A percentile compares a stretch with the other conserved stretches of the same genome.
Conservation (phyloP, 2,888 invertebrate species). For the Mantis religiosa region DNA sequence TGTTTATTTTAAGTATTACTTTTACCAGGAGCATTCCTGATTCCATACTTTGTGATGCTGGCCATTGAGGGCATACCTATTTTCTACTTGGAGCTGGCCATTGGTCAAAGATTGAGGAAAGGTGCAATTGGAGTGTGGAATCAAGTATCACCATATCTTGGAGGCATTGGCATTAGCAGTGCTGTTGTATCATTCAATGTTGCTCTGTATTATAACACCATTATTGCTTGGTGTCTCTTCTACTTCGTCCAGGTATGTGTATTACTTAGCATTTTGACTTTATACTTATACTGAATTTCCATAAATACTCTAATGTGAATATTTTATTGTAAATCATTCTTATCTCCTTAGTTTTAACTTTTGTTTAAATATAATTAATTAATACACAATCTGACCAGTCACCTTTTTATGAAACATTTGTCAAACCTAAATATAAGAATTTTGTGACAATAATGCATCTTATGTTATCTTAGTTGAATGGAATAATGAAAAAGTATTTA, state of each 20-base stretch:
- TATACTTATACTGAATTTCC: too few relatives aligned
- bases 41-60: slow-evolving; percentile 94
- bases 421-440: too few relatives aligned
- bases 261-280: not conserved
- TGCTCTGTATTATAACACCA: slow-evolving; percentile 94
- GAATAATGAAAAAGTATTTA: too few relatives aligned
- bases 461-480: too few relatives aligned
- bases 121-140: slow-evolving; percentile 96
- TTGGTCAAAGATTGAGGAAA: slow-evolving; percentile 88
- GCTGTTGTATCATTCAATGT: slow-evolving; percentile 96
- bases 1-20: not conserved
- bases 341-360: too few relatives aligned
- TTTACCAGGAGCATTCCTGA: slow-evolving; percentile 79
- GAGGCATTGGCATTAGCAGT: slow-evolving; percentile 88
- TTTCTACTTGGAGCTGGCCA: slow-evolving; percentile 91
- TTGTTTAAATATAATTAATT: too few relatives aligned
- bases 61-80: slow-evolving; percentile 93
- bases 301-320: too few relatives aligned
- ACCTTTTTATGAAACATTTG: too few relatives aligned
- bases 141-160: slow-evolving; percentile 82
- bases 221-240: slow-evolving; percentile 96
- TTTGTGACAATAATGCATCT: too few relatives aligned
- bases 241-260: slow-evolving; percentile 72
- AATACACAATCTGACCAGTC: too few relatives aligned
- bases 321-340: too few relatives aligned